Percentiles rank a stretch among this genome's conserved stretches.
phyloP scores from a whole-genome alignment of 2,888 invertebrate genomes.

The Ectobius pallidus region DNA sequence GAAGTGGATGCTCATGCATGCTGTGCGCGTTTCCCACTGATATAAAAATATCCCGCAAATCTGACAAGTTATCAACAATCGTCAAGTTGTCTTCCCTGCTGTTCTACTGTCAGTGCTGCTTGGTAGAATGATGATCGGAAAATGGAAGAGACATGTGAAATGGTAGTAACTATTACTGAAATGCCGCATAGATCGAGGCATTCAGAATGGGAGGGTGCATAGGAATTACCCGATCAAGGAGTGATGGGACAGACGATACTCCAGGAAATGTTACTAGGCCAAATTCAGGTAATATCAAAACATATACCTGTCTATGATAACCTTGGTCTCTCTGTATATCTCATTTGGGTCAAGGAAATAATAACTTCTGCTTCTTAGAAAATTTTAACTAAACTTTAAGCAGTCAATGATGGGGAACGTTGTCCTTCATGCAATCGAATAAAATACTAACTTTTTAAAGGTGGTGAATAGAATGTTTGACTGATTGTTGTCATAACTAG shows the following conservation, averaged over 20 bases:
- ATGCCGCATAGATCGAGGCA: constrained; percentile 60
- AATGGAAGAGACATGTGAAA: constrained; percentile 54
- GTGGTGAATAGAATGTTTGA: too few species aligned
- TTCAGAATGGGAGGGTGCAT: constrained; percentile 88
- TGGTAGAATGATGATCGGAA: constrained; percentile 50
- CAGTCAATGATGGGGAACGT: too few species aligned
- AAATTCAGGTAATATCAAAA: constrained; percentile 71
- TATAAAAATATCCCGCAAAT: too few species aligned
- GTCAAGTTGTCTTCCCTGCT: too few species aligned
- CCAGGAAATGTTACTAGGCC: constrained; percentile 82
- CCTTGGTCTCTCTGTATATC: constrained; percentile 32
- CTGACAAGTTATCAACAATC: too few species aligned
- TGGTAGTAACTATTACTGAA: constrained; percentile 56
- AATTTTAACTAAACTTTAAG: too few species aligned
- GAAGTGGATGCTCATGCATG: too few species aligned
- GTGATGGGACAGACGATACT: constrained; percentile 80
- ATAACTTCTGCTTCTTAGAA: too few species aligned
- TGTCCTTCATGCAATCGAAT: too few species aligned
- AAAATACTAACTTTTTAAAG: too few species aligned
- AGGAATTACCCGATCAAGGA: constrained; percentile 81
- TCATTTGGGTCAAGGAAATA: constrained; percentile 39
- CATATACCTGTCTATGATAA: constrained; percentile 47
- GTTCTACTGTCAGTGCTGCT: constrained; percentile 35
- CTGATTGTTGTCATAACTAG: too few species aligned
- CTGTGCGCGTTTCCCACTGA: too few species aligned